Evolutionary conservation across 2,888 invertebrate species (phyloP).

Genomic region (Bursaphelenchus okinawaensis): DNA sequence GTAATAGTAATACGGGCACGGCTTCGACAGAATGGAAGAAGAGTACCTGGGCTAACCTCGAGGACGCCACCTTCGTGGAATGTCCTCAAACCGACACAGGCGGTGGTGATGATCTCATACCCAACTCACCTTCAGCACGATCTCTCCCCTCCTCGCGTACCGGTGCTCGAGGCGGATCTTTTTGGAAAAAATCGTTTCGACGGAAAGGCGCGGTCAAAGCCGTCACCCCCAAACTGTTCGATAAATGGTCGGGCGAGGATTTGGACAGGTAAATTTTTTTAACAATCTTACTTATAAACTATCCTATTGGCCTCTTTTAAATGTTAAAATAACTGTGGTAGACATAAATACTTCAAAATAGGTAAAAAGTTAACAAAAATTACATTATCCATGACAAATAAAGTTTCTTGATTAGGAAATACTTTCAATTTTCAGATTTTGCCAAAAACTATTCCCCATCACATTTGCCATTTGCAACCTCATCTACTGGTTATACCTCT

Average conservation of each 20-base stretch:
- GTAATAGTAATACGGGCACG: slow-evolving; percentile 12
- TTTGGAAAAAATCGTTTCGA: slow-evolving; percentile 12
- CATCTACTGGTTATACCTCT: slow-evolving; percentile 54
- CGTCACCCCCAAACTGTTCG: slow-evolving; percentile 45
- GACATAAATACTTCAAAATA: too few species aligned
- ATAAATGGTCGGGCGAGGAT: slow-evolving; percentile 54
- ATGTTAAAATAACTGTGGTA: too few species aligned
- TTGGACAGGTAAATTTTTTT: slow-evolving; percentile 40
- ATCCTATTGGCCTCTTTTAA: too few species aligned
- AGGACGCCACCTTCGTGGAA: slow-evolving; percentile 44
- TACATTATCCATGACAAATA: too few species aligned
- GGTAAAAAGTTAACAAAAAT: too few species aligned
- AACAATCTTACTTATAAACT: too few species aligned
- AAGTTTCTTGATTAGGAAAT: too few species aligned
- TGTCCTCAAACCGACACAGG: slow-evolving; percentile 42
- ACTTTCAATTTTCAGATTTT: slow-evolving; percentile 37
- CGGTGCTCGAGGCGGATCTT: slow-evolving; percentile 7
- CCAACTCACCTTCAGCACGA: slow-evolving; percentile 3
- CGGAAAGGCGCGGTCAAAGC: slow-evolving; percentile 36
- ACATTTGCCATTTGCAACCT: slow-evolving; percentile 51
- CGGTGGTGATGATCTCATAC: slow-evolving; percentile 18
- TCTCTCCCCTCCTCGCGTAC: slow-evolving; percentile 3
- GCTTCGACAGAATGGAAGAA: slow-evolving; percentile 23
- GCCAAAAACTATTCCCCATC: slow-evolving; percentile 54
- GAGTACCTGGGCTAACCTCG: slow-evolving; percentile 24